phyloP scores from a whole-genome alignment of 2,888 invertebrate species.

The Hartigia nigra region DNA sequence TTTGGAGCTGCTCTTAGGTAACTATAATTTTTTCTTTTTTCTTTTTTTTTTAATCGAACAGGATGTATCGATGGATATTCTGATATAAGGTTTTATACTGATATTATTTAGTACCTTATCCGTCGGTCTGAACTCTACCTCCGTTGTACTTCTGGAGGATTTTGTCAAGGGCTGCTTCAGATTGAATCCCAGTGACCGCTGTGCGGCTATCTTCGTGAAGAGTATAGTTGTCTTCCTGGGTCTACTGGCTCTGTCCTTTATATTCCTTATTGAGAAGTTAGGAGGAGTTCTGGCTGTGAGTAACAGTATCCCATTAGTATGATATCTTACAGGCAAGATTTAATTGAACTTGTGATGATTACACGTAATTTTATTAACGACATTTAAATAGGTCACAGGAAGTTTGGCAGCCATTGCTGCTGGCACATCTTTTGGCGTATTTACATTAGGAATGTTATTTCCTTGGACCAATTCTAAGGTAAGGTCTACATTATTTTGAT shows the following conservation, averaged over 20 bases:
- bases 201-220: constrained; percentile 75
- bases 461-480: constrained; percentile 83
- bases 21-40: constrained; percentile 19
- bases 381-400: constrained; percentile 70
- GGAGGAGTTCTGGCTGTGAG: constrained; percentile 83
- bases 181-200: constrained; percentile 71
- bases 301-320: constrained; percentile 17
- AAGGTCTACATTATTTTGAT: constrained; percentile 56
- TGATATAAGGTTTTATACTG: background rate
- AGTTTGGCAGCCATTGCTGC: constrained; percentile 86
- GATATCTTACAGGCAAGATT: background rate
- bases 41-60: background rate
- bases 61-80: background rate
- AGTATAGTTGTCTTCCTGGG: constrained; percentile 74
- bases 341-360: constrained; percentile 2
- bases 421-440: constrained; percentile 85
- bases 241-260: constrained; percentile 72
- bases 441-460: constrained; percentile 84
- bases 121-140: constrained; percentile 88
- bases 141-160: constrained; percentile 86
- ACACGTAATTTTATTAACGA: background rate
- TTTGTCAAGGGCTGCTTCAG: constrained; percentile 79
- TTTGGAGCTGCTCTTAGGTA: constrained; percentile 90
- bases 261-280: constrained; percentile 78
- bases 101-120: constrained; percentile 79